phyloP scores from a whole-genome alignment of 2,113 vertebrate species.

The Cyprinodon tularosa region DNA sequence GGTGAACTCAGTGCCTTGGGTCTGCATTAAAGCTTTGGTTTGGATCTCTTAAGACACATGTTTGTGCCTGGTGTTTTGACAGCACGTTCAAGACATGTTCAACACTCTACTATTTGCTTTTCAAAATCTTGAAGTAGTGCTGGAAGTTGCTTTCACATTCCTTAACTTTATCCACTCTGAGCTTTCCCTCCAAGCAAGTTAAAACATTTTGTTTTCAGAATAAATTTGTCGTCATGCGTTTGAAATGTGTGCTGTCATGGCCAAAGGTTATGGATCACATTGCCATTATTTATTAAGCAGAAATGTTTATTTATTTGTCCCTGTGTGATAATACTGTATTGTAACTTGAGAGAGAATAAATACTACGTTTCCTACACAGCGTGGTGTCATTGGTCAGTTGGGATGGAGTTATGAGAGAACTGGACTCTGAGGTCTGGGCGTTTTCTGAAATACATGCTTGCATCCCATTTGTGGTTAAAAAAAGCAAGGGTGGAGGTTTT shows the following conservation, averaged over 20 bases:
- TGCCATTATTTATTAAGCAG: conserved; percentile 81
- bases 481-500: conserved; percentile 70
- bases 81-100: background rate
- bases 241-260: conserved; percentile 51
- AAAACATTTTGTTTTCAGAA: conserved; percentile 27
- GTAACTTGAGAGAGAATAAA: conserved; percentile 74
- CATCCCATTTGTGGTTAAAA: conserved; percentile 66
- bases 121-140: conserved; percentile 12
- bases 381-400: conserved; percentile 66
- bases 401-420: conserved; percentile 49
- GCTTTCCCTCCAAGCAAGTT: background rate
- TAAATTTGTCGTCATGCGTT: conserved; percentile 39
- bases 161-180: background rate
- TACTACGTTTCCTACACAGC: conserved; percentile 71
- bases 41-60: background rate
- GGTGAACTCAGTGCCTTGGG: background rate
- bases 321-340: conserved; percentile 72
- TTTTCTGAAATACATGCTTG: conserved; percentile 64
- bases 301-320: conserved; percentile 81
- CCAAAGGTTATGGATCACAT: conserved; percentile 61
- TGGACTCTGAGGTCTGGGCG: conserved; percentile 49
- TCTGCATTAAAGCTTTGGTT: background rate
- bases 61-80: background rate
- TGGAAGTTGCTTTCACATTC: conserved; percentile 13
- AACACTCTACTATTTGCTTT: background rate